Percentiles rank a stretch among this genome's conserved stretches.
These are phyloP conservation scores for Eudemis profundana DNA, from an alignment of 2,888 invertebrate genomes.

Conservation along the genomic window DNA sequence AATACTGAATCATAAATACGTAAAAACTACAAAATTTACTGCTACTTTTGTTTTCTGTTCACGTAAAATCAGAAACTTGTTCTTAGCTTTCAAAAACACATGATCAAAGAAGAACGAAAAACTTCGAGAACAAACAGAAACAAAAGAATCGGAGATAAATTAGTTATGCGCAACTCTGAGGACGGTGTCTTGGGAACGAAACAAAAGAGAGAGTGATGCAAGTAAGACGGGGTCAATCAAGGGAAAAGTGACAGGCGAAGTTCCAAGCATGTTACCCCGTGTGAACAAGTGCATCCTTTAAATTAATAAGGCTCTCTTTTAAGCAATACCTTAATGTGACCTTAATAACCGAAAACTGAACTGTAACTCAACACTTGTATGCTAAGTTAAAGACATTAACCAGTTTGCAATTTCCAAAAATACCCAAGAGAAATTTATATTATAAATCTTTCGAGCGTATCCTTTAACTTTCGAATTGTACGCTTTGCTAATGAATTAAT, in stretches of 20 bases:
- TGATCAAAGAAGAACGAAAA: too few species aligned
- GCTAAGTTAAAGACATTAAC: constrained; percentile 6
- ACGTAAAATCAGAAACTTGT: too few species aligned
- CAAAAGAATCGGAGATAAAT: background rate
- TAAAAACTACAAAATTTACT: too few species aligned
- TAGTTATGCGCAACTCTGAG: constrained; percentile 7
- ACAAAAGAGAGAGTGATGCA: constrained; percentile 36
- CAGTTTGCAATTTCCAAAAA: constrained; percentile 29
- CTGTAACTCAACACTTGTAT: background rate
- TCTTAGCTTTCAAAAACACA: too few species aligned
- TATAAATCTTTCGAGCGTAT: constrained; percentile 30
- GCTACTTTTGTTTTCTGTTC: too few species aligned
- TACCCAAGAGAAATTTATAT: constrained; percentile 33
- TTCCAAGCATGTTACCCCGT: background rate
- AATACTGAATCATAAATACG: background rate
- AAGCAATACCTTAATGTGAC: background rate
- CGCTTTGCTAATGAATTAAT: constrained; percentile 37
- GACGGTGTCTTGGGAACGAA: constrained; percentile 10
- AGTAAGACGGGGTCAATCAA: constrained; percentile 26
- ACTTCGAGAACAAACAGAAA: background rate
- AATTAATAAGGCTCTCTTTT: background rate
- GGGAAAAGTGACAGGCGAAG: constrained; percentile 21
- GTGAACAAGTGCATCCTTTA: background rate
- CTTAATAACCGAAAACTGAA: background rate
- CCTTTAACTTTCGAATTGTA: constrained; percentile 40